A percentile compares a stretch with the other conserved stretches of the same genome.
phyloP scores from a whole-genome alignment of 1,140 invertebrate species.

The Scaptomyza graminum region DNA sequence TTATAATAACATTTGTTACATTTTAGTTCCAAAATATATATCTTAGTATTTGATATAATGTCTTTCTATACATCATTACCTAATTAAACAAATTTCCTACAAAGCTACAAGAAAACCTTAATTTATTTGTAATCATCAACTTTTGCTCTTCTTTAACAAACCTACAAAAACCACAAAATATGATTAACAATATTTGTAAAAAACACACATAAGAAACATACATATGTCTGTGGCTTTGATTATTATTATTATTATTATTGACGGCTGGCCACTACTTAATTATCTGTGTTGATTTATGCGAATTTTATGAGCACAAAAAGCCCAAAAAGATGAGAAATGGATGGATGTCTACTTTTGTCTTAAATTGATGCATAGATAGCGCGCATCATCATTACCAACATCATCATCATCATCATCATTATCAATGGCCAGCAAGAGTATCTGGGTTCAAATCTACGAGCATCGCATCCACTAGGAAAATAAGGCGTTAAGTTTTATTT shows the following conservation, averaged over 20 bases:
- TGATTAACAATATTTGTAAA: conserved; percentile 39
- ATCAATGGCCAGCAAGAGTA: not conserved
- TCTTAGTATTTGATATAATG: too few species aligned
- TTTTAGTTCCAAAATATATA: too few species aligned
- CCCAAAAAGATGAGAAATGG: not conserved
- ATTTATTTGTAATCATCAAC: conserved; percentile 15
- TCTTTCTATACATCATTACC: too few species aligned
- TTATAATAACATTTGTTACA: too few species aligned
- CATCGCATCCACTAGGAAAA: not conserved
- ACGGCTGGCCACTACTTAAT: conserved; percentile 67
- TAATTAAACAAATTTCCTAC: too few species aligned
- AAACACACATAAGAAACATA: too few species aligned
- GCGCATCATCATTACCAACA: too few species aligned
- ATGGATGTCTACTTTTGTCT: conserved; percentile 1
- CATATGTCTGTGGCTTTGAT: conserved; percentile 43
- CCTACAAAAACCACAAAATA: conserved; percentile 28
- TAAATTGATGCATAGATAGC: not conserved
- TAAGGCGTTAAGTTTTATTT: conserved; percentile 7
- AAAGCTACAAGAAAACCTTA: not conserved
- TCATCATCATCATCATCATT: not conserved
- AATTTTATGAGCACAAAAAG: conserved; percentile 59
- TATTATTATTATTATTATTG: conserved; percentile 63
- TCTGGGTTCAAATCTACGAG: not conserved
- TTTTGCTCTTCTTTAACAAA: conserved; percentile 55
- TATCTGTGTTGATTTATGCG: conserved; percentile 77